Base-by-base conservation (phyloP, 2,113 vertebrate species). In the Nannobrachium achirus region DNA sequence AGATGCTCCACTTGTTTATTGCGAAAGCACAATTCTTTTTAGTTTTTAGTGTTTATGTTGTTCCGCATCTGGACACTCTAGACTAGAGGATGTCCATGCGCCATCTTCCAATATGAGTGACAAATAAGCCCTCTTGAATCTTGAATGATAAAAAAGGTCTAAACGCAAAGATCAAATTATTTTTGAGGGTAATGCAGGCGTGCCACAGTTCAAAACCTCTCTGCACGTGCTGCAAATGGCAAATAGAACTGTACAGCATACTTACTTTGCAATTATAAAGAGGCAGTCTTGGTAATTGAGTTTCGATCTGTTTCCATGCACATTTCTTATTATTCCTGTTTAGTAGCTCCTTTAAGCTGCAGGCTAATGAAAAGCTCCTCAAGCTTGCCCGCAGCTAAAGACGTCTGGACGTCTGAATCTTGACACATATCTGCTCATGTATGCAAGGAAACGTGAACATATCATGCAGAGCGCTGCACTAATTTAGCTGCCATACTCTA, bases 301-400 rank as follows among this genome's bases (percentile, higher is more conserved):
- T 81, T 84, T 89, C 69, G 72, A 85, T 88, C 75, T 63, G 46
- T 48, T 33, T 55, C 66, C 1, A n/a, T 46, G 7, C 25, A 15
- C 59, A 71, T 83, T 63, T 77, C 77, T 76, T 84, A 77, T 85
- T 87, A 70, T 78, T 88, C 78, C 74, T 72, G 39, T 85, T 81
- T 71, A 57, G 50, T 56, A 62, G 73, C 52, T 60, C 15, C 68
- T 77, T 56, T 65, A 59, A 53, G 38, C 55, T 39, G 73, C 49
- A 33, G 53, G 53, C 68, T 80, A 85, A 84, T 85, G 75, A 69
- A 83, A 82, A 81, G 56, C 53, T 81, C 80, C 79, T 77, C 56
- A 18, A 71, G 79, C 69, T 73, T 49, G 76, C 78, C 80, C 52
- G 60, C 63, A 77, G 85, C 76, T 74, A 74, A 84, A 75, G 58